Evolutionary conservation across 2,888 invertebrate genomes (phyloP).

Genomic region (Cancer borealis): DNA sequence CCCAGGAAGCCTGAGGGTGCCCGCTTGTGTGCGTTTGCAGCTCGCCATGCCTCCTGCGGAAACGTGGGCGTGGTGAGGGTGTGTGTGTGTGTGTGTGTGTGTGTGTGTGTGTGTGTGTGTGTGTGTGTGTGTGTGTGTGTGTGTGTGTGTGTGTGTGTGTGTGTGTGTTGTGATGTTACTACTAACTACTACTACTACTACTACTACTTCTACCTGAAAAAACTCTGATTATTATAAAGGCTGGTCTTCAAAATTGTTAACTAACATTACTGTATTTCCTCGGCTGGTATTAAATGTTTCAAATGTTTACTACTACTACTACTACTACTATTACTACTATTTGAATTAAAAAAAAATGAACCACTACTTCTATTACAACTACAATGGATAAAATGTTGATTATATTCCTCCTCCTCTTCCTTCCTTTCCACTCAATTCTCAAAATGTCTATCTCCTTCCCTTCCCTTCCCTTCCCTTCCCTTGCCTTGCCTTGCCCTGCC

Average conservation of each 20-base stretch:
- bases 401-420: background rate
- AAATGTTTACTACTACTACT: background rate
- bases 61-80: background rate
- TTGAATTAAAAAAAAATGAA: background rate
- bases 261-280: background rate
- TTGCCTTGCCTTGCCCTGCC: background rate
- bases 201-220: background rate
- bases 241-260: background rate
- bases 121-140: background rate
- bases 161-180: background rate
- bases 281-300: too few species aligned
- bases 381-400: background rate
- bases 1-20: slow-evolving; percentile 71
- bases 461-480: background rate
- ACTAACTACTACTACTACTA: slow-evolving; percentile 10
- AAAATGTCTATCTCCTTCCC: background rate
- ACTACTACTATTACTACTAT: background rate
- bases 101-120: background rate
- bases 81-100: background rate
- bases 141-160: background rate
- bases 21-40: slow-evolving; percentile 63
- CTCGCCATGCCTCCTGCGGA: slow-evolving; percentile 46
- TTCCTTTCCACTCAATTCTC: background rate
- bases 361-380: background rate
- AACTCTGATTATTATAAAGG: background rate